Percentiles rank a stretch among this genome's conserved stretches.
Conservation (phyloP, 2,113 vertebrate genomes). For the Pluvialis apricaria region DNA sequence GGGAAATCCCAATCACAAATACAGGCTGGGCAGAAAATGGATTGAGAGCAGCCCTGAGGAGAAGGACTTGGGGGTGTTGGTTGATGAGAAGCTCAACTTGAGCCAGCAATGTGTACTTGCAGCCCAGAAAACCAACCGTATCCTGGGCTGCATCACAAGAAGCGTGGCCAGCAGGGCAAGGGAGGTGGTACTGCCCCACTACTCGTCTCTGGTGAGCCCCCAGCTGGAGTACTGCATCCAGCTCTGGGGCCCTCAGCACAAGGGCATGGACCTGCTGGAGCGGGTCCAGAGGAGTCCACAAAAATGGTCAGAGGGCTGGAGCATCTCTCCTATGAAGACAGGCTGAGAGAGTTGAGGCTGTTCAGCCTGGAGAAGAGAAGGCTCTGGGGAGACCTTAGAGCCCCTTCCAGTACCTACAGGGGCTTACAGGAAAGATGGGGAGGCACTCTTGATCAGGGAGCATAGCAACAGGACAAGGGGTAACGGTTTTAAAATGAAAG, state of each 20-base stretch:
- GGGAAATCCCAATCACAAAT: not conserved
- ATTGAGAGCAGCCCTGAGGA: not conserved
- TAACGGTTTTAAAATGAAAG: not conserved
- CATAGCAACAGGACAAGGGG: not conserved
- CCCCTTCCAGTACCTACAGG: not conserved
- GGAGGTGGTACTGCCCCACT: not conserved
- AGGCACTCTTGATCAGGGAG: not conserved
- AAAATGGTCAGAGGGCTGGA: not conserved
- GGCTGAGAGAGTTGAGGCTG: not conserved
- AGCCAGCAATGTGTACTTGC: not conserved
- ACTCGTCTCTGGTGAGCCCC: not conserved
- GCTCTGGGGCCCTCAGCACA: not conserved
- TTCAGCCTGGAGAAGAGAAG: not conserved
- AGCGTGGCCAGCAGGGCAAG: not conserved
- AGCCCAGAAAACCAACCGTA: not conserved
- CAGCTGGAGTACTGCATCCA: not conserved
- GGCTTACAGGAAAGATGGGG: not conserved
- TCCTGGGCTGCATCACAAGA: not conserved
- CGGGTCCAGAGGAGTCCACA: not conserved
- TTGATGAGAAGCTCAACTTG: not conserved
- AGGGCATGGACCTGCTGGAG: not conserved
- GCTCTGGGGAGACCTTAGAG: not conserved
- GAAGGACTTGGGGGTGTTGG: not conserved
- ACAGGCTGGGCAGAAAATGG: not conserved
- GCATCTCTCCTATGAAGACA: not conserved